Base-by-base conservation (phyloP, 2,113 vertebrate species). In the Abramis brama region DNA sequence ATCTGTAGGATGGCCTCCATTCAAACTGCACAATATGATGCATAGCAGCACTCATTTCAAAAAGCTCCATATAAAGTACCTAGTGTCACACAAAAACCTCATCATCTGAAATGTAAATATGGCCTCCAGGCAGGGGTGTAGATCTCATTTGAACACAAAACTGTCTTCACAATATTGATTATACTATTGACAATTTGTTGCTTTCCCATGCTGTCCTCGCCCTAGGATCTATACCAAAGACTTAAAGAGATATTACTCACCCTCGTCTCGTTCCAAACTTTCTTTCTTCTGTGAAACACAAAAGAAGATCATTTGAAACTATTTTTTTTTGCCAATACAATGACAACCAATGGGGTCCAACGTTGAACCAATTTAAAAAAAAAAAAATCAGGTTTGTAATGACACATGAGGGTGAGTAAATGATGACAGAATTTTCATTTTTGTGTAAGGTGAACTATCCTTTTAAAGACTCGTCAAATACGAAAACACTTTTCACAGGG, bases 81-180 rank as follows among this genome's bases (percentile, higher is more conserved):
- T 47, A 66, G 25, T n/a, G 10, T 74, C 79, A 86, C 43, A 55
- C 62, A 76, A 68, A 57, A 23, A 39, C 23, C 66, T 57, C 19
- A 8, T 19, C 55, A 52, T 33, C 27, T 64, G 4, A 64, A 64
- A 64, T 66, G 62, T 15, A 66, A 30, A 25, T 27, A 43, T 71
- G 36, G 36, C 68, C 21, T n/a, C 10, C 43, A 75, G n/a, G 43
- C n/a, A 75, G 2, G 23, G 71, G 11, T 45, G 39, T 74, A 64
- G 10, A 64, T 64, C 60, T 64, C 4, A 25, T 64, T 57, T 62
- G 25, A 33, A 45, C 45, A 36, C 85, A 27, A 45, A 76, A 47
- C 57, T 57, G 30, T 52, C 11, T 74, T 15, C 6, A 50, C 23
- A 75, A 13, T 75, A 75, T 27, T 27, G 39, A n/a, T 47, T 25